Evolutionary conservation across 2,113 vertebrate genomes (phyloP).

Genomic region (Tapirus terrestris): DNA sequence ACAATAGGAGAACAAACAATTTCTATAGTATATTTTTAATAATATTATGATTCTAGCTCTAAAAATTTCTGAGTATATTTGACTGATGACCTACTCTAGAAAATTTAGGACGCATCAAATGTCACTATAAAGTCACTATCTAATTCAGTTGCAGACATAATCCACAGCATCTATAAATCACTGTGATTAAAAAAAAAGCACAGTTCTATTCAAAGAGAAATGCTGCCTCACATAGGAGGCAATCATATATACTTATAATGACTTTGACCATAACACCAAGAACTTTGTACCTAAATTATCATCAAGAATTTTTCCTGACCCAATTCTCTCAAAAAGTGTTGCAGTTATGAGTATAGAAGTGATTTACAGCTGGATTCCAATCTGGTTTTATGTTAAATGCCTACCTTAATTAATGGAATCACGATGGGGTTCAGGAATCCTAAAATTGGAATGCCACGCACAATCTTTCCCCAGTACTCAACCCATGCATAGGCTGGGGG

Average conservation of each 20-base stretch:
- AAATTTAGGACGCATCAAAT: background rate
- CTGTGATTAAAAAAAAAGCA: background rate
- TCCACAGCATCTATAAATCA: background rate
- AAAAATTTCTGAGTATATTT: background rate
- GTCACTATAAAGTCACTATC: background rate
- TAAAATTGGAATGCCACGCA: background rate
- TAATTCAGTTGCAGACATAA: conserved; percentile 11
- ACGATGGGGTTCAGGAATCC: background rate
- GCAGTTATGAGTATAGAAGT: background rate
- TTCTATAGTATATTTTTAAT: background rate
- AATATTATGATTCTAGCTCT: background rate
- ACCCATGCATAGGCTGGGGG: background rate
- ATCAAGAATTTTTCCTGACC: background rate
- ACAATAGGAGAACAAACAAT: background rate
- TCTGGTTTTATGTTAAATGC: background rate
- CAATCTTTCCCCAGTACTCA: background rate
- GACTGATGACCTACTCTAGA: background rate
- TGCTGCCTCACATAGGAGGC: background rate
- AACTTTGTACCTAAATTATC: background rate
- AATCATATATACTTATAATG: background rate
- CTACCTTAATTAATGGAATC: background rate
- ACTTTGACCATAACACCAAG: background rate
- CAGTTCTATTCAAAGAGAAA: conserved; percentile 25
- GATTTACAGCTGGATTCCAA: background rate
- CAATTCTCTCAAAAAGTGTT: background rate